Evolutionary conservation across 1,140 invertebrate genomes (phyloP).

Genomic region (Aphidius gifuensis): DNA sequence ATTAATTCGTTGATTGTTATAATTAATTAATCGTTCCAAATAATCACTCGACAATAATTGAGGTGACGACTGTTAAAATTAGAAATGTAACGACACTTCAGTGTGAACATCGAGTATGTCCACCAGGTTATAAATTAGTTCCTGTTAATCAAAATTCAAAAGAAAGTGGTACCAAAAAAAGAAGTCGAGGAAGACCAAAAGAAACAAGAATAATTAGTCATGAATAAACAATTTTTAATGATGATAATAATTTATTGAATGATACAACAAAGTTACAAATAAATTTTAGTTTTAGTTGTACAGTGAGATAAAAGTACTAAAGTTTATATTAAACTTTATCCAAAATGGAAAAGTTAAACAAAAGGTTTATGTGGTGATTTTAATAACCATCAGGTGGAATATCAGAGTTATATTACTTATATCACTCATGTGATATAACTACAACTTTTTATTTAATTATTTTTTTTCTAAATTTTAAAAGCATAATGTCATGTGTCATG

Average conservation of each 20-base stretch:
- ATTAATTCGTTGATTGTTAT: slow-evolving; percentile 35
- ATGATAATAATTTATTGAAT: background rate
- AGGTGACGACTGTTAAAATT: slow-evolving; percentile 32
- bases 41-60: slow-evolving; percentile 11
- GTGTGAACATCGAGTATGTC: slow-evolving; percentile 58
- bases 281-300: slow-evolving; percentile 66
- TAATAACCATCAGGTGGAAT: slow-evolving; percentile 75
- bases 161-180: slow-evolving; percentile 31
- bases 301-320: slow-evolving; percentile 82
- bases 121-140: slow-evolving; percentile 58
- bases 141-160: slow-evolving; percentile 22
- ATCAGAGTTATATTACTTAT: slow-evolving; percentile 51
- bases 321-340: slow-evolving; percentile 73
- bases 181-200: background rate
- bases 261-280: slow-evolving; percentile 18
- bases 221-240: slow-evolving; percentile 31
- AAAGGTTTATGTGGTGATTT: slow-evolving; percentile 89
- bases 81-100: slow-evolving; percentile 23
- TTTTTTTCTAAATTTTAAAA: no score
- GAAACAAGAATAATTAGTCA: slow-evolving; percentile 17
- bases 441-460: no score
- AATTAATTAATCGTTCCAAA: no score
- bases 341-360: slow-evolving; percentile 72
- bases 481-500: no score
- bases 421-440: no score